Conservation (phyloP, 2,797 vertebrate species). For the Numenius phaeopus region DNA sequence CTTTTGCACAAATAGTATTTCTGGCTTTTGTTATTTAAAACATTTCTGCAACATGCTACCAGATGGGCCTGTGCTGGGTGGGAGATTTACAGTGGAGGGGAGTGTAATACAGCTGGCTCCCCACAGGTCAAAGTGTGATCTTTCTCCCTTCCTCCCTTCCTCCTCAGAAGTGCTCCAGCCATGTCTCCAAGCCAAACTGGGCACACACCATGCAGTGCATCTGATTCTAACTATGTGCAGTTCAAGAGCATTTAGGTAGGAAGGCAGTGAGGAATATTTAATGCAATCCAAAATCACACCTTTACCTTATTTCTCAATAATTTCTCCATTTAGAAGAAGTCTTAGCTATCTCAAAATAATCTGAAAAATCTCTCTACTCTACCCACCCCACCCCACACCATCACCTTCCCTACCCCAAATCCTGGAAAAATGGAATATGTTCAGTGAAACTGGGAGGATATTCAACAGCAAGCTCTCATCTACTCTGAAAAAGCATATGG, state of each 20-base stretch:
- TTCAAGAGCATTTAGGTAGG: not conserved
- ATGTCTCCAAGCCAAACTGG: not conserved
- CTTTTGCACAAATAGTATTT: not conserved
- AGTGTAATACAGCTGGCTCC: not conserved
- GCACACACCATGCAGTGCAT: fast-evolving
- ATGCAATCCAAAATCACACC: not conserved
- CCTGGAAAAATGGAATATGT: not conserved
- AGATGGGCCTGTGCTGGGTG: fast-evolving
- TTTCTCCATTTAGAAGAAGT: not conserved
- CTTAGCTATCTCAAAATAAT: not conserved
- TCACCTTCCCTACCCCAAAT: not conserved
- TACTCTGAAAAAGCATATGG: not conserved
- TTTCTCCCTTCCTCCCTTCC: not conserved
- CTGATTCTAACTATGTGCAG: not conserved
- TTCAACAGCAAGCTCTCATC: not conserved
- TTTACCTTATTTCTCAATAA: not conserved
- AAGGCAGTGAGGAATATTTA: not conserved
- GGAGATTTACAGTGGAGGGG: not conserved
- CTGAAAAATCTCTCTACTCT: not conserved
- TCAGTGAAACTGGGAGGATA: not conserved
- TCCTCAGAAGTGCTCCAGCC: not conserved
- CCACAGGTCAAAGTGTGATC: too few relatives aligned
- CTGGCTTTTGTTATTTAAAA: not conserved
- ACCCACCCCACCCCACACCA: fast-evolving
- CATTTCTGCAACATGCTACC: fast-evolving